phyloP scores from a whole-genome alignment of 2,113 vertebrate genomes.

The Podarcis raffonei region DNA sequence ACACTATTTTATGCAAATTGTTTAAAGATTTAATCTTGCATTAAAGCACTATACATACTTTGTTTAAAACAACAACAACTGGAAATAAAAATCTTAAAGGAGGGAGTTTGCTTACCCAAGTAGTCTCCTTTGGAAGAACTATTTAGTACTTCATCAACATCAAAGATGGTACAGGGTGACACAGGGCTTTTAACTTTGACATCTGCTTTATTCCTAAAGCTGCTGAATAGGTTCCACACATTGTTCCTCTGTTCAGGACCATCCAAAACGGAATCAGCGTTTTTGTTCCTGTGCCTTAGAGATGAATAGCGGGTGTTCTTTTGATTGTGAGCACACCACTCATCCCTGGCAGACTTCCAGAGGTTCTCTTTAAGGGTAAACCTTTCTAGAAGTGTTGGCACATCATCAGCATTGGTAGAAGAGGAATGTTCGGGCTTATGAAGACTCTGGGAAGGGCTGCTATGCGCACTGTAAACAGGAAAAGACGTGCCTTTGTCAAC shows the following conservation, averaged over 20 bases:
- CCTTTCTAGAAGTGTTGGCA: conserved; percentile 77
- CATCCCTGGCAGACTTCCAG: conserved; percentile 17
- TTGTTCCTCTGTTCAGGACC: conserved; percentile 51
- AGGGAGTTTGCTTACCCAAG: conserved; percentile 48
- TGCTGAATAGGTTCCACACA: conserved; percentile 46
- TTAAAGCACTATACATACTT: not conserved
- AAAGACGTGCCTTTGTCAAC: not conserved
- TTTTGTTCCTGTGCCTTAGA: conserved; percentile 51
- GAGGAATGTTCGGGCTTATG: not conserved
- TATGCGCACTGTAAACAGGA: conserved; percentile 50
- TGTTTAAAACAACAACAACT: no score
- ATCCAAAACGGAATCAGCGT: conserved; percentile 33
- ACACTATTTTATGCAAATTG: no score
- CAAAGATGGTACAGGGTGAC: not conserved
- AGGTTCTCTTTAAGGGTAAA: conserved; percentile 72
- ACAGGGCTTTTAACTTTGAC: conserved; percentile 20
- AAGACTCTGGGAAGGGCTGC: not conserved
- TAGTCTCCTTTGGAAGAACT: conserved; percentile 39
- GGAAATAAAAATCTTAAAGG: not conserved
- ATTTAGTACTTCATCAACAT: not conserved
- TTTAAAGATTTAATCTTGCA: not conserved
- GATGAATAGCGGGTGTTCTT: conserved; percentile 58
- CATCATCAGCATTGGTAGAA: conserved; percentile 67
- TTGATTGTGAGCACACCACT: conserved; percentile 23
- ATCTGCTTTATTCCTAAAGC: conserved; percentile 38